Conservation (phyloP, 2,113 vertebrate species). For the Otis tarda region DNA sequence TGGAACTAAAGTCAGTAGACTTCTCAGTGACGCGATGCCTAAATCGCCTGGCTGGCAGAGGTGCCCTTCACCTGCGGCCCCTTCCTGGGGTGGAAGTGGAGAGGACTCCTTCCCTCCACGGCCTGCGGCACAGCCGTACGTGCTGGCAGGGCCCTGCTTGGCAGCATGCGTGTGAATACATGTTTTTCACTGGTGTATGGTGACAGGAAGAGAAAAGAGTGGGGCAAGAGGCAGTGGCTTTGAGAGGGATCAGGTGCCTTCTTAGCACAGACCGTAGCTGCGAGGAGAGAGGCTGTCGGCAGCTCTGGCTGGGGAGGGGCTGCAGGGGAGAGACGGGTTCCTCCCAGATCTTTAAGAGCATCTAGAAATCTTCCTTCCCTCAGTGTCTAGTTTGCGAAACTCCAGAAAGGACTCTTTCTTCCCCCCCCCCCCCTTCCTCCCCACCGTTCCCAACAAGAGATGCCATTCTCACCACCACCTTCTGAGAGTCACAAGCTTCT, state of each 20-base stretch:
- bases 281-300: not conserved
- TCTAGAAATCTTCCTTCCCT: not conserved
- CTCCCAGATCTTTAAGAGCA: not conserved
- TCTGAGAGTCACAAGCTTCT: not conserved
- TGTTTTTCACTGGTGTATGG: not conserved
- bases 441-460: too few species aligned
- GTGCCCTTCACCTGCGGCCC: not conserved
- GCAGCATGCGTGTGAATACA: not conserved
- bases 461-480: not conserved
- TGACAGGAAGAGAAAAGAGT: not conserved
- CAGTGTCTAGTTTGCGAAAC: not conserved
- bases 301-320: not conserved
- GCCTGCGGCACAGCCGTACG: fast-evolving
- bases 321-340: not conserved
- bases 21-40: not conserved
- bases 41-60: not conserved
- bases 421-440: too few species aligned
- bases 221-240: not conserved
- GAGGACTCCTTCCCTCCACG: not conserved
- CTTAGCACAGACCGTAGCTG: not conserved
- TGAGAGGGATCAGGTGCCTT: not conserved
- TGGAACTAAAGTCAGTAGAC: not conserved
- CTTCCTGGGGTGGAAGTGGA: fast-evolving
- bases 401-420: not conserved
- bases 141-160: not conserved